Evolutionary conservation across 2,113 vertebrate species (phyloP), one percentile per base, ranked within the genome.

Genomic region (Micromys minutus): DNA sequence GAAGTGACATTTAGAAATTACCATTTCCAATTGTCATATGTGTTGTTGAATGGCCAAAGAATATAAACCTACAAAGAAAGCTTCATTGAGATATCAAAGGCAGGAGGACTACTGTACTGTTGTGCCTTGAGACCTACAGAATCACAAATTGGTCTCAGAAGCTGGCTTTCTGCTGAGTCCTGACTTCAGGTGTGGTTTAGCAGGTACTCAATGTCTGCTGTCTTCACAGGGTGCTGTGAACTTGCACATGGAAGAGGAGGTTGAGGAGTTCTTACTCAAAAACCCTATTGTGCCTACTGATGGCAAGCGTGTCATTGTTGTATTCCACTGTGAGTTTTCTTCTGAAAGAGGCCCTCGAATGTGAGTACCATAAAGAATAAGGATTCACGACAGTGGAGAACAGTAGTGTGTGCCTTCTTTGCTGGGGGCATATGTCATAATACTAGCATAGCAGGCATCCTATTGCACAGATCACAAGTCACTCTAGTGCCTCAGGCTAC

Each of bases 311-410:
- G 97, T 99, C 24, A 98, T 99, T 3, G 57, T 99, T 0, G 98
- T 99, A 74, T 99, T 99, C 98, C 99, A 99, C 98, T 99, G 99
- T 98, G 99, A 99, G 98, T 99, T 99, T 97, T 99, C 99, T 1
- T 99, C 99, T 0, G 99, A 99, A 98, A 98, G 99, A 0, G 99
- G 99, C 1, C 99, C 99, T 0, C 98, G 99, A 0, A 99, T 99
- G 99, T 99, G 95, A 98, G 99, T 98, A 13, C 36, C 36, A 8
- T 50, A 1, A 5, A 8, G 0, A 4, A 5, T 26, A 16, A 0
- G 19, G 0, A 0, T 0, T 63, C 3, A 1, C 24, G 26, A 8
- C 11, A 21, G 50, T 72, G 91, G 75, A 47, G 7, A 6, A 0
- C 63, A n/a, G 17, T 29, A 0, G 21, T 47, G 1, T n/a, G 2